Base-by-base conservation (phyloP, 2,888 invertebrate genomes). In the Conops quadrifasciatus region DNA sequence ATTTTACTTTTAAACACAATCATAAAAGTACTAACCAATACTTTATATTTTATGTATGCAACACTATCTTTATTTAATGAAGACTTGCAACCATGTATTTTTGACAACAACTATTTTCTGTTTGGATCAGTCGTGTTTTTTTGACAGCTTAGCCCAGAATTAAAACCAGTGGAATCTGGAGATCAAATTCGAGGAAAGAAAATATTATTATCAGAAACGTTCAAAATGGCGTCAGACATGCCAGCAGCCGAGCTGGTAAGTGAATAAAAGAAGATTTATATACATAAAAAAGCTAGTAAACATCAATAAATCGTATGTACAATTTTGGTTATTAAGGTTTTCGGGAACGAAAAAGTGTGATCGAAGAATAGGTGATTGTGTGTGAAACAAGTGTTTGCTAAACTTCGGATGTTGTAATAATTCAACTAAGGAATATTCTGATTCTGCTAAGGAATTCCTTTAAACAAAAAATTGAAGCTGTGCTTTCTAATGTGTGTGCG, bases 151-250 rank as follows among this genome's bases (percentile, higher is more conserved):
- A 21, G 28, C 13, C 26, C 26, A 28, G 47, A 26, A 15, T 47
- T n/a, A 49, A 26, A 43, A 45, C 3, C 24, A 43, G 24, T 19
- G 19, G 43, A 36, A 67, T 24, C 56, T 36, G 30, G 56, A 51
- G 28, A 1, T 26, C 28, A 28, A 58, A 56, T 15, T 28, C 26
- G 2, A 0, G 15, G 16, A 1, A 43, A 43, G 26, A 68, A 30
- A 58, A 51, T 67, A 59, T 53, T 56, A 72, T 53, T 43, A 72
- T 71, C 69, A 67, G 58, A 67, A 74, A 76, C 75, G 78, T 77
- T 78, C 74, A 81, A 81, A 81, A 81, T 81, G 81, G 81, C 80
- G 81, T 81, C 81, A 76, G 78, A 78, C 75, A 77, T 78, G 79
- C 78, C 79, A 79, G 78, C 78, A 75, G 76, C 75, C 71, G 79